These are phyloP conservation scores for Zaprionus kolodkinae DNA, from an alignment of 1,140 invertebrate species.

Conservation along the genomic window DNA sequence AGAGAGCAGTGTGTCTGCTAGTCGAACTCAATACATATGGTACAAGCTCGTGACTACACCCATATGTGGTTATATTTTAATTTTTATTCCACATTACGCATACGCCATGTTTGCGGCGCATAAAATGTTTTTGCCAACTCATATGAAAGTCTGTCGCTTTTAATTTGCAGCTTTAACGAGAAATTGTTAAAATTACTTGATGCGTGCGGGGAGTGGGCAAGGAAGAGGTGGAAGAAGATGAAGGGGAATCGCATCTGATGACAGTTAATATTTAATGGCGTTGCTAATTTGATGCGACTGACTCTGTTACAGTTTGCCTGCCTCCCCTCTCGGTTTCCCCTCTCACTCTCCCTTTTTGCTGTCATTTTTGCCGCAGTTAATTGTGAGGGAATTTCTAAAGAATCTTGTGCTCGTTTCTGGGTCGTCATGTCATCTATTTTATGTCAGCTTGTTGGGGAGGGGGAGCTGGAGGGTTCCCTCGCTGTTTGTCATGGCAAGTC, in stretches of 20 bases:
- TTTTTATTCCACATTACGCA: conserved; percentile 32
- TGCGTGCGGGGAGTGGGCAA: background rate
- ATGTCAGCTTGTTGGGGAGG: background rate
- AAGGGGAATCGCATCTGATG: conserved; percentile 22
- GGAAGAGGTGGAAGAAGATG: background rate
- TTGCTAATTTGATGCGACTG: conserved; percentile 40
- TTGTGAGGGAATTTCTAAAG: conserved; percentile 21
- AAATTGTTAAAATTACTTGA: conserved; percentile 43
- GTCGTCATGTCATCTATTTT: conserved; percentile 3
- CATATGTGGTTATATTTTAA: conserved; percentile 20
- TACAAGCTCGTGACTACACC: background rate
- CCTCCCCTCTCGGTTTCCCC: too few relatives aligned
- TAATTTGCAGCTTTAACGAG: conserved; percentile 50
- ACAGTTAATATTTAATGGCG: conserved; percentile 48
- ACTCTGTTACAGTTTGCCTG: background rate
- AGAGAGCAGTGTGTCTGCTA: background rate
- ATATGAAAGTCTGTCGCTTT: conserved; percentile 44
- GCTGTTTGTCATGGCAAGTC: conserved; percentile 33
- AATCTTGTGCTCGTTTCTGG: background rate
- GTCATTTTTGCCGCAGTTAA: conserved; percentile 8
- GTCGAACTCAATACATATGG: background rate
- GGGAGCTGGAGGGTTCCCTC: background rate
- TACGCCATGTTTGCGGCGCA: conserved; percentile 38
- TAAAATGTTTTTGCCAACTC: conserved; percentile 45
- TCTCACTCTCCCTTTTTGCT: background rate